Evolutionary conservation across 1,140 invertebrate genomes (phyloP).

Genomic region (Listronotus bonariensis): DNA sequence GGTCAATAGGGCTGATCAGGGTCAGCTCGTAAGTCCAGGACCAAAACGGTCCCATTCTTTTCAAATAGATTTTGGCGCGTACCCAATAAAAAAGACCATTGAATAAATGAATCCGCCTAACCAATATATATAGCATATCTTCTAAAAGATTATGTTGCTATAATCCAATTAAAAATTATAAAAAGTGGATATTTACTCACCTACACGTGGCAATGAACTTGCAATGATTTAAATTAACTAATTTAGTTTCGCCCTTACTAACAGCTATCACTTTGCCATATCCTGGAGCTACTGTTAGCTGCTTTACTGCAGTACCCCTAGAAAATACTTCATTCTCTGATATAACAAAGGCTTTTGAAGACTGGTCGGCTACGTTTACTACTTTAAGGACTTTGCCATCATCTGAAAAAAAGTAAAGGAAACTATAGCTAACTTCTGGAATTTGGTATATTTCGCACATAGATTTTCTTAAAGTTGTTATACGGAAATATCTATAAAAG

Average conservation of each 20-base stretch:
- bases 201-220: slow-evolving; percentile 68
- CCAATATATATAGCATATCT: too few species aligned
- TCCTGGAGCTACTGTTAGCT: slow-evolving; percentile 69
- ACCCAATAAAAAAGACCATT: too few species aligned
- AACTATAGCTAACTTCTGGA: neutral
- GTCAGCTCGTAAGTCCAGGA: too few species aligned
- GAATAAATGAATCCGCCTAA: too few species aligned
- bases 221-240: slow-evolving; percentile 88
- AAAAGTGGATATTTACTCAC: slow-evolving; percentile 55
- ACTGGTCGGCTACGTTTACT: slow-evolving; percentile 75
- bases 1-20: too few species aligned
- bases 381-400: slow-evolving; percentile 91
- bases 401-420: slow-evolving; percentile 62
- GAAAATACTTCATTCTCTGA: slow-evolving; percentile 82
- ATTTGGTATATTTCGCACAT: too few species aligned
- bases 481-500: too few species aligned
- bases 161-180: too few species aligned
- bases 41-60: too few species aligned
- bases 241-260: slow-evolving; percentile 83
- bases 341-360: slow-evolving; percentile 75
- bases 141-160: too few species aligned
- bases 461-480: too few species aligned
- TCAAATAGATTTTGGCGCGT: too few species aligned
- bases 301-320: slow-evolving; percentile 68
- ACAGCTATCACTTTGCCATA: slow-evolving; percentile 87